phyloP scores from a whole-genome alignment of 92 coral and sea anemone genomes.

The Paramuricea clavata region DNA sequence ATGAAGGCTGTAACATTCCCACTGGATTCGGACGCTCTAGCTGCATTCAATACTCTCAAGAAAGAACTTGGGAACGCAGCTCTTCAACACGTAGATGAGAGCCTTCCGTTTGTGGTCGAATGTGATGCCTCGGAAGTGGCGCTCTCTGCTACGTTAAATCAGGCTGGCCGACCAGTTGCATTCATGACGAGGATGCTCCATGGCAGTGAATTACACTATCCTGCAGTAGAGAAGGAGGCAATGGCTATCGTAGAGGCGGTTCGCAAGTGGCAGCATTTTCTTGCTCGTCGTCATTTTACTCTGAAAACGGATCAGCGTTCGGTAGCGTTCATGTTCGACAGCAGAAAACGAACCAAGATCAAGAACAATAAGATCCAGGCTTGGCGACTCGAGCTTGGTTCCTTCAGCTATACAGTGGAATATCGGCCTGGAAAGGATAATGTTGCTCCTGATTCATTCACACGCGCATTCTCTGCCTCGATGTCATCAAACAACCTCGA shows the following conservation, averaged over 20 bases:
- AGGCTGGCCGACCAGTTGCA: background rate
- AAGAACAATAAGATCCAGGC: background rate
- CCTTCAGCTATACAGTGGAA: no score
- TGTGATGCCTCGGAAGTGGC: background rate
- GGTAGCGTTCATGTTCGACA: background rate
- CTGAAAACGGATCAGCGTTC: background rate
- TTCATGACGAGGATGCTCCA: background rate
- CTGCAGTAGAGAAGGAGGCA: background rate
- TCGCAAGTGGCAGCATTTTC: background rate
- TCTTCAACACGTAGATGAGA: background rate
- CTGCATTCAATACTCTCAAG: constrained; percentile 33
- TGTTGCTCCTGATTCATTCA: no score
- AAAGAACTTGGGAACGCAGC: background rate
- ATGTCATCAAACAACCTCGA: no score
- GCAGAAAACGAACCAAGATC: background rate
- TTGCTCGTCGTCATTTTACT: background rate
- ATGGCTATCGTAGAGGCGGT: background rate
- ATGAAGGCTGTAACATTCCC: no score
- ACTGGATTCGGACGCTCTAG: no score
- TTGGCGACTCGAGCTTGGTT: background rate
- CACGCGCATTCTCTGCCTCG: no score
- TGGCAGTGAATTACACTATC: background rate
- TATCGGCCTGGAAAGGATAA: no score
- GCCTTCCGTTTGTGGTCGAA: background rate
- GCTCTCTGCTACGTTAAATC: background rate